Conservation (phyloP, 92 coral and sea anemone species). For the Heteractis magnifica region DNA sequence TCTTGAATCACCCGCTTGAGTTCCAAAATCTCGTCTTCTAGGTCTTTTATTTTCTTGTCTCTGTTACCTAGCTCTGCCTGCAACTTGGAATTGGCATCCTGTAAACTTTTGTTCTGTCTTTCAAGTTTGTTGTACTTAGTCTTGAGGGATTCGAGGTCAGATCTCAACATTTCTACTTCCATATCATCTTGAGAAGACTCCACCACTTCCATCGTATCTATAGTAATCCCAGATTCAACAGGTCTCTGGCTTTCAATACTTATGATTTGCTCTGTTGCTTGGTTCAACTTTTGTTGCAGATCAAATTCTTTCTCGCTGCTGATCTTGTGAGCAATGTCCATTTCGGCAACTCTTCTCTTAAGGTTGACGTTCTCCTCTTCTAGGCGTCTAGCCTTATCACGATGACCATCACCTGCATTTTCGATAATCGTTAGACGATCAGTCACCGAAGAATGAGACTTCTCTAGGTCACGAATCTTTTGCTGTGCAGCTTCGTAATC, state of each 20-base stretch:
- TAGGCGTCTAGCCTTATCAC: slow-evolving; percentile 79
- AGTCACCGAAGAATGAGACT: slow-evolving; percentile 63
- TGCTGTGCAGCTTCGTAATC: slow-evolving; percentile 87
- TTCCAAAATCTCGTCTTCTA: slow-evolving; percentile 83
- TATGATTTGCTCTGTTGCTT: slow-evolving; percentile 70
- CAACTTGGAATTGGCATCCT: slow-evolving; percentile 70
- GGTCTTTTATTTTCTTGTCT: slow-evolving; percentile 67
- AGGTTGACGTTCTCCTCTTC: slow-evolving; percentile 80
- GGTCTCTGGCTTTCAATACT: slow-evolving; percentile 58
- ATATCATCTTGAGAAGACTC: slow-evolving; percentile 72
- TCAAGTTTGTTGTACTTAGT: slow-evolving; percentile 78
- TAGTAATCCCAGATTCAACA: slow-evolving; percentile 46
- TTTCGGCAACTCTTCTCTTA: slow-evolving; percentile 74
- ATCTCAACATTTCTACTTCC: slow-evolving; percentile 70
- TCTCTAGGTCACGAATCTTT: slow-evolving; percentile 80
- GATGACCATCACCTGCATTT: slow-evolving; percentile 76
- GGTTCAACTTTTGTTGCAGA: slow-evolving; percentile 67
- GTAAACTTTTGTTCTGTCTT: slow-evolving; percentile 60
- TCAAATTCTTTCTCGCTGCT: slow-evolving; percentile 80
- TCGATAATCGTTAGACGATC: slow-evolving; percentile 77
- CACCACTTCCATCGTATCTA: slow-evolving; percentile 30
- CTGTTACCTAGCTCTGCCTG: slow-evolving; percentile 59
- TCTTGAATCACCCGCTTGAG: slow-evolving; percentile 77
- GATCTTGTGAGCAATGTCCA: slow-evolving; percentile 60
- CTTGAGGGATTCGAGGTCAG: slow-evolving; percentile 75